These are phyloP conservation scores for Sebastes diaconus DNA, from an alignment of 2,797 vertebrate genomes.

Conservation along the genomic window DNA sequence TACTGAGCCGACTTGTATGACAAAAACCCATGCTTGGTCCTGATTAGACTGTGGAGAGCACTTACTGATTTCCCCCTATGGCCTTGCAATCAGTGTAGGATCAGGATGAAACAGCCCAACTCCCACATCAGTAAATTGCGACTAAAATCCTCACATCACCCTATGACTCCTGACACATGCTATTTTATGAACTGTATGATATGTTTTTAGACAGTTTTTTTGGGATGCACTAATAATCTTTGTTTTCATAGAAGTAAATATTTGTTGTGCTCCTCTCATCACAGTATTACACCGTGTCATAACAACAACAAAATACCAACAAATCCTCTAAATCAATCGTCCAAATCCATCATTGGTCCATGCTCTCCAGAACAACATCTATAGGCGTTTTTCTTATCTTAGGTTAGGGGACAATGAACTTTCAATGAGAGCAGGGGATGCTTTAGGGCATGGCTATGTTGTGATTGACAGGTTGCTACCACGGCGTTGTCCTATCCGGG, in stretches of 20 bases:
- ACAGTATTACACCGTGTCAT: neutral
- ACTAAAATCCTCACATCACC: slow-evolving; percentile 34
- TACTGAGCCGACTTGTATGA: slow-evolving; percentile 20
- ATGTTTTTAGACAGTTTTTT: neutral
- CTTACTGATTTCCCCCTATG: slow-evolving; percentile 53
- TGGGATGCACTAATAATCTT: neutral
- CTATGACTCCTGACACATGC: slow-evolving; percentile 20
- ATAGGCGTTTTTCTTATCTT: neutral
- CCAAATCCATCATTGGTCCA: neutral
- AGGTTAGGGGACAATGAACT: no score
- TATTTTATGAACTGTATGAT: neutral
- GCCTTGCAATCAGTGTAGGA: slow-evolving; percentile 64
- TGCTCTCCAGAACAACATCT: neutral
- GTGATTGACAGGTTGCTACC: no score
- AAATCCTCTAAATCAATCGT: neutral
- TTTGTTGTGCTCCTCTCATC: neutral
- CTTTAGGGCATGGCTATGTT: no score
- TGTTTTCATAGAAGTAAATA: neutral
- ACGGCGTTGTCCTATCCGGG: fast-evolving
- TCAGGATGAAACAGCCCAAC: slow-evolving; percentile 32
- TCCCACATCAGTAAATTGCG: slow-evolving; percentile 29
- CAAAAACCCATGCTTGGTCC: slow-evolving; percentile 29
- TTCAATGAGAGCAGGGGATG: no score
- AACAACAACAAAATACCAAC: neutral
- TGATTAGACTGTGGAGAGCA: slow-evolving; percentile 64